phyloP scores from a whole-genome alignment of 2,113 vertebrate genomes.

The Ursus arctos region DNA sequence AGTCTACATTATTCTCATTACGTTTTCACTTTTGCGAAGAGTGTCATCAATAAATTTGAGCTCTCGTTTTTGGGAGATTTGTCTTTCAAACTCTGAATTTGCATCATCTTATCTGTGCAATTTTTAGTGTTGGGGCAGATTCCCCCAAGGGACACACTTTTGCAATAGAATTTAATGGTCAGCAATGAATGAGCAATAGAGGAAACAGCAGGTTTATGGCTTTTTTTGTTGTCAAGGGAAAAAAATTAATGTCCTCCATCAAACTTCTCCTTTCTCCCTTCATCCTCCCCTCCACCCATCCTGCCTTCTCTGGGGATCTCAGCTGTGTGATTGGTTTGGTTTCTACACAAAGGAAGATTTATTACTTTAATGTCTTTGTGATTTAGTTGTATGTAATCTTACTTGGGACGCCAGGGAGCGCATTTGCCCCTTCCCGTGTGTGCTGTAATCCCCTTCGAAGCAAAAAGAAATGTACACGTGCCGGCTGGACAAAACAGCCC shows the following conservation, averaged over 20 bases:
- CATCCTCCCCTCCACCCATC: neutral
- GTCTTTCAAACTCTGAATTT: neutral
- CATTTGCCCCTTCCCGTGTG: neutral
- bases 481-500: neutral
- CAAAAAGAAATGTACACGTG: neutral
- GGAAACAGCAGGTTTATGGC: neutral
- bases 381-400: slow-evolving; percentile 34
- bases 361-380: slow-evolving; percentile 43
- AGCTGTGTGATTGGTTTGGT: neutral
- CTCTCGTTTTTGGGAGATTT: neutral
- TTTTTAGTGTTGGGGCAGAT: neutral
- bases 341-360: slow-evolving; percentile 55
- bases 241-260: neutral
- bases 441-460: neutral
- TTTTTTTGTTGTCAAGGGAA: neutral
- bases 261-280: neutral
- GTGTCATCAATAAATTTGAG: neutral
- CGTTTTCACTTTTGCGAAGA: neutral
- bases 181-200: neutral
- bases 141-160: neutral
- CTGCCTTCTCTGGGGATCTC: neutral
- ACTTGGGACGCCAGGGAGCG: neutral
- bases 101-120: neutral
- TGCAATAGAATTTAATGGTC: neutral
- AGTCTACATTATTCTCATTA: neutral